Conservation (phyloP, 1,140 invertebrate species). For the Bursaphelenchus mucronatus region DNA sequence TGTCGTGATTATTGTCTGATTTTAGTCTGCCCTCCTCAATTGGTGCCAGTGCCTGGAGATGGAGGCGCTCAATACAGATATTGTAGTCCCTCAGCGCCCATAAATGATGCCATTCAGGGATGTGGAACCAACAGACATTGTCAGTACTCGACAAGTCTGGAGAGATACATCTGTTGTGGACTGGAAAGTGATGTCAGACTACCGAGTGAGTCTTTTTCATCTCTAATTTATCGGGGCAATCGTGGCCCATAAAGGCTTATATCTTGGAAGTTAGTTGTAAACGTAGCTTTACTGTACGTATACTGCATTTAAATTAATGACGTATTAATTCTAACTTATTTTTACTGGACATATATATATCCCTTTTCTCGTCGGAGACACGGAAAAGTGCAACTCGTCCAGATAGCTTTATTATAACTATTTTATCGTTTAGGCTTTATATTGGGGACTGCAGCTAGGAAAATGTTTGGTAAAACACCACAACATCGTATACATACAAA, state of each 20-base stretch:
- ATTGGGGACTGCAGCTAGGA: no score
- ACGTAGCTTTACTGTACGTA: no score
- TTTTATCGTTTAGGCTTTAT: no score
- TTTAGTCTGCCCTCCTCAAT: slow-evolving; percentile 55
- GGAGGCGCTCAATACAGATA: slow-evolving; percentile 56
- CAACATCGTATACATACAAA: no score
- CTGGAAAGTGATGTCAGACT: slow-evolving; percentile 57
- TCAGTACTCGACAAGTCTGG: slow-evolving; percentile 55
- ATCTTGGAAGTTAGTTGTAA: no score
- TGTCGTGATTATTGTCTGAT: neutral
- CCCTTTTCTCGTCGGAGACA: no score
- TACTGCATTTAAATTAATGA: no score
- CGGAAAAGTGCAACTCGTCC: no score
- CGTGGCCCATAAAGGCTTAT: neutral
- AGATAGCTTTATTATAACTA: no score
- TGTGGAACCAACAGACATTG: slow-evolving; percentile 59
- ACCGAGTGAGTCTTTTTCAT: slow-evolving; percentile 37
- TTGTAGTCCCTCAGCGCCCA: slow-evolving; percentile 56
- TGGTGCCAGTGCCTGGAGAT: slow-evolving; percentile 57
- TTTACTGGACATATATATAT: no score
- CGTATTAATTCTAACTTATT: no score
- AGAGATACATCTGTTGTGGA: slow-evolving; percentile 58
- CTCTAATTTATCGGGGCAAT: neutral
- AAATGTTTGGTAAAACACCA: no score
- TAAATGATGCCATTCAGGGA: slow-evolving; percentile 58